A percentile compares a stretch with the other conserved stretches of the same genome.
Evolutionary conservation across 1,140 invertebrate species (phyloP).

Genomic region (Drosophila miranda): DNA sequence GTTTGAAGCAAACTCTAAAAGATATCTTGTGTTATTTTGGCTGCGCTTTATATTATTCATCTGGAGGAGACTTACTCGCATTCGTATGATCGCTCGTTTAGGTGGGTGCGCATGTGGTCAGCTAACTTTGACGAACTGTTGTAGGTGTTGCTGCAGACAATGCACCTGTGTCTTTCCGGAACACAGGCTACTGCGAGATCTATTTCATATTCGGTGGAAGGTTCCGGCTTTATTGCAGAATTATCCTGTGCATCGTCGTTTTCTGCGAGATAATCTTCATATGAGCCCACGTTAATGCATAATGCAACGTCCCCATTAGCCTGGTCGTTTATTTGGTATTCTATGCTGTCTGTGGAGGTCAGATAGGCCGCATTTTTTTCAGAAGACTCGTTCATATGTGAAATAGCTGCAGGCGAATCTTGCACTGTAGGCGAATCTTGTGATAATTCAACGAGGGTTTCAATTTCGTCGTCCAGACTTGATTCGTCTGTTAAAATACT

Average conservation of each 20-base stretch:
- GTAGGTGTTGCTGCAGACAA: constrained; percentile 55
- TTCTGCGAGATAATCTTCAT: not conserved
- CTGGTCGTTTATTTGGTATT: too few relatives aligned
- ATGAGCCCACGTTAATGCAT: too few relatives aligned
- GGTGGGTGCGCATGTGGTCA: constrained; percentile 46
- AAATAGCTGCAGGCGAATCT: not conserved
- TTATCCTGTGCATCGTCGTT: constrained; percentile 2
- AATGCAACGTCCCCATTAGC: too few relatives aligned
- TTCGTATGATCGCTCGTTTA: constrained; percentile 49
- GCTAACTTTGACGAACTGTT: constrained; percentile 30
- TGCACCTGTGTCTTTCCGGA: constrained; percentile 35
- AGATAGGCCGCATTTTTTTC: too few relatives aligned
- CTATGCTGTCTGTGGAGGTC: too few relatives aligned
- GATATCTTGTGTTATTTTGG: not conserved
- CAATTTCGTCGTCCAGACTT: not conserved
- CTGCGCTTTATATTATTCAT: not conserved
- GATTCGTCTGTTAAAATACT: not conserved
- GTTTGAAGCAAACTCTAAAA: constrained; percentile 62
- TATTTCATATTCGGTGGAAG: constrained; percentile 1
- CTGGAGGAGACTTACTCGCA: constrained; percentile 61
- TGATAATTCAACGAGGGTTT: not conserved
- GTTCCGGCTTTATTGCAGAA: not conserved
- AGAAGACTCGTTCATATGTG: too few relatives aligned
- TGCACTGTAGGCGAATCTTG: not conserved
- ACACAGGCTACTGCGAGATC: constrained; percentile 40